Percentiles rank a stretch among this genome's conserved stretches.
phyloP scores from a whole-genome alignment of 2,797 vertebrate species.

The Acanthopagrus latus region DNA sequence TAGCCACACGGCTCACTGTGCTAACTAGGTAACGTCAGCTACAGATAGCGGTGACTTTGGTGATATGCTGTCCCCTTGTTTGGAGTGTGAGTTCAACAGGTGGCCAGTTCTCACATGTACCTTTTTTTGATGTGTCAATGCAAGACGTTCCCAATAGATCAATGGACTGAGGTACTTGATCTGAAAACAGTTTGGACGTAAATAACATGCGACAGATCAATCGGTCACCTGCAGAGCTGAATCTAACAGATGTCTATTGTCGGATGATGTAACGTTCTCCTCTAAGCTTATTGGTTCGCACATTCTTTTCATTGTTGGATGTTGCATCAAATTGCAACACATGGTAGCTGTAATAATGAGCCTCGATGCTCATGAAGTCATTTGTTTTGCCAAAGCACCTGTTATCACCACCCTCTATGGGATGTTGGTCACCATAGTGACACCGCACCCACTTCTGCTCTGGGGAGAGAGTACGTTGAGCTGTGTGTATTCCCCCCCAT shows the following conservation, averaged over 20 bases:
- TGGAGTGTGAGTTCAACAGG: too few relatives aligned
- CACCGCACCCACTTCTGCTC: slow-evolving; percentile 63
- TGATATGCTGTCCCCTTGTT: too few relatives aligned
- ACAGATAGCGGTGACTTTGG: too few relatives aligned
- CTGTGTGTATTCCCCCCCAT: slow-evolving; percentile 33
- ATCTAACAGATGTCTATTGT: neutral
- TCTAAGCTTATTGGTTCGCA: neutral
- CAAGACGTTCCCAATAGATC: too few relatives aligned
- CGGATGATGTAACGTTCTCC: neutral
- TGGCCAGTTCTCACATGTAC: too few relatives aligned
- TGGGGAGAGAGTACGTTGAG: neutral
- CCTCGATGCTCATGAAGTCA: slow-evolving; percentile 46
- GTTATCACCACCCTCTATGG: slow-evolving; percentile 57
- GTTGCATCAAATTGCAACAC: slow-evolving; percentile 16
- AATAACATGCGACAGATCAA: neutral
- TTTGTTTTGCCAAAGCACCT: slow-evolving; percentile 70
- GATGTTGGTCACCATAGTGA: slow-evolving; percentile 54
- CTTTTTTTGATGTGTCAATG: too few relatives aligned
- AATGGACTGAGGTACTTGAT: too few relatives aligned
- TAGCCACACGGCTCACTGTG: too few relatives aligned
- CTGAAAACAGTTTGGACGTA: too few relatives aligned
- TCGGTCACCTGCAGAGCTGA: neutral
- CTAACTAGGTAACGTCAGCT: too few relatives aligned
- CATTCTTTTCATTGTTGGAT: neutral
- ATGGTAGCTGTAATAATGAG: slow-evolving; percentile 32